These are phyloP conservation scores for Antheraea assamensis DNA, from an alignment of 2,888 invertebrate species.

Conservation along the genomic window DNA sequence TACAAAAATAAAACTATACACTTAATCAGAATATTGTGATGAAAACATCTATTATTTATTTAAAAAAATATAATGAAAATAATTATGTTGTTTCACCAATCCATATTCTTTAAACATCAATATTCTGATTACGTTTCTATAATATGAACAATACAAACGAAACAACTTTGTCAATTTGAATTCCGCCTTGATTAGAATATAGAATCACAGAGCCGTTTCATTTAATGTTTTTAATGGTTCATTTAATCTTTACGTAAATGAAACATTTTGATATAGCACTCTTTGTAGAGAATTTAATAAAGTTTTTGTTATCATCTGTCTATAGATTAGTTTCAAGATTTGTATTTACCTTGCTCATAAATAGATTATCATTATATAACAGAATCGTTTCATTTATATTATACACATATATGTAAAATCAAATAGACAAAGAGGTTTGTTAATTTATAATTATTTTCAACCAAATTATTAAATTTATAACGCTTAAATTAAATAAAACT, in stretches of 20 bases:
- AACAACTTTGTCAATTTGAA: background rate
- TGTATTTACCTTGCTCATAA: too few relatives aligned
- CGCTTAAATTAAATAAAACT: slow-evolving; percentile 41
- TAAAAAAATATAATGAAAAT: background rate
- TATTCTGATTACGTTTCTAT: background rate
- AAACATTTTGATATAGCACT: background rate
- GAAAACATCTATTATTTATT: background rate
- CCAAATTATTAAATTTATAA: background rate
- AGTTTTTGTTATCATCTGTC: background rate
- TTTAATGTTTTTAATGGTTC: background rate
- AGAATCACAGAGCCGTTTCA: background rate
- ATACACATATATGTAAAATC: background rate
- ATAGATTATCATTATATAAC: background rate
- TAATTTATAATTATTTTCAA: slow-evolving; percentile 3
- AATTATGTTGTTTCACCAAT: background rate
- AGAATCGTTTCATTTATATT: background rate
- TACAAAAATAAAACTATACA: background rate
- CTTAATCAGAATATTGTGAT: background rate
- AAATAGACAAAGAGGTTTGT: background rate
- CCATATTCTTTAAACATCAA: background rate
- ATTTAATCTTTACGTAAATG: background rate
- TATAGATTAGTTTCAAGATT: too few relatives aligned
- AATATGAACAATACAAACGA: background rate
- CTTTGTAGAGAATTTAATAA: background rate
- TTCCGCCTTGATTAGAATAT: background rate